A percentile compares a stretch with the other conserved stretches of the same genome.
Evolutionary conservation across 2,797 vertebrate species (phyloP).

Genomic region (Acrossocheilus wenchowensis): DNA sequence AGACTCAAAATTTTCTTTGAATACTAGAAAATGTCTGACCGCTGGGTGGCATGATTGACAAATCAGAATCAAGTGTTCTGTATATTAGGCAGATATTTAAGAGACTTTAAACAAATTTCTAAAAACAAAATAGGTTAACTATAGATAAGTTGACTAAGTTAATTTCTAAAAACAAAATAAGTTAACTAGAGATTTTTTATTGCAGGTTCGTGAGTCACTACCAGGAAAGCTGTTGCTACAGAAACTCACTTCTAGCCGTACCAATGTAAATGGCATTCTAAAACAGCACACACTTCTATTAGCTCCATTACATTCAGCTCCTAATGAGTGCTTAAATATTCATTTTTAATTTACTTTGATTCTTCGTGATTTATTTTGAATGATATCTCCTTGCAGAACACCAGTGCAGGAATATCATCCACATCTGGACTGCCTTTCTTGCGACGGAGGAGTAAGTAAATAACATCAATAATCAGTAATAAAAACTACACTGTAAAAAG

Average conservation of each 20-base stretch:
- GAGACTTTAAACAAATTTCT: not conserved
- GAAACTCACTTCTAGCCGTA: slow-evolving; percentile 37
- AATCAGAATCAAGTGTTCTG: not conserved
- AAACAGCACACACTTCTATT: not conserved
- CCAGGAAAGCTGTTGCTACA: slow-evolving; percentile 14
- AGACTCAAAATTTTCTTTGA: too few relatives aligned
- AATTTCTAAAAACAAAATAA: too few relatives aligned
- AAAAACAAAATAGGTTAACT: too few relatives aligned
- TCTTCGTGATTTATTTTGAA: not conserved
- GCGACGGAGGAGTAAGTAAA: slow-evolving; percentile 49
- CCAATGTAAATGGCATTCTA: slow-evolving; percentile 63
- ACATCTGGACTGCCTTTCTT: slow-evolving; percentile 56
- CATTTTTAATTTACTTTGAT: slow-evolving; percentile 7
- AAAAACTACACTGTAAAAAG: not conserved
- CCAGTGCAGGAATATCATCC: slow-evolving; percentile 58
- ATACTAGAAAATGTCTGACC: not conserved
- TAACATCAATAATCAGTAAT: not conserved
- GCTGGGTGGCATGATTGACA: not conserved
- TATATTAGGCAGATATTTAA: not conserved
- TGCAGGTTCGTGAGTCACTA: slow-evolving; percentile 70
- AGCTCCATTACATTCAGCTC: not conserved
- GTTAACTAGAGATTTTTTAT: slow-evolving; percentile 25
- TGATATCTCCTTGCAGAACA: slow-evolving; percentile 60
- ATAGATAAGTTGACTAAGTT: too few relatives aligned
- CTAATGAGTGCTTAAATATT: not conserved